Conservation (phyloP, 2,797 vertebrate genomes). For the Bovichtus variegatus region DNA sequence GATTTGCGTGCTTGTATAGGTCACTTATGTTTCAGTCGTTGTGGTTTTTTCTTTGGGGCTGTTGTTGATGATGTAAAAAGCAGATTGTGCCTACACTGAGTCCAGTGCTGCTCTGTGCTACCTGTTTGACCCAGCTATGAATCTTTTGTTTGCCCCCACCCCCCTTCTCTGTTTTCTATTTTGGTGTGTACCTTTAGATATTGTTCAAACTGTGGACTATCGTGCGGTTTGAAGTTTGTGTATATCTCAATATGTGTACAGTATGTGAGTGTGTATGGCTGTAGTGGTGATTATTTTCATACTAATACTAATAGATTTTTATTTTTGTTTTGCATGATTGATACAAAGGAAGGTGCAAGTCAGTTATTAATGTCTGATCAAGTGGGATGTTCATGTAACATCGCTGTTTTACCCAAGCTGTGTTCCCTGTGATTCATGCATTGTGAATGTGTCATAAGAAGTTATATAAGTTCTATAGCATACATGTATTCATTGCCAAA, state of each 20-base stretch:
- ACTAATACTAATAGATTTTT: slow-evolving; percentile 77
- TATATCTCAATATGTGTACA: slow-evolving; percentile 76
- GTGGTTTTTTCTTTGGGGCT: slow-evolving; percentile 90
- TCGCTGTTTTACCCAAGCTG: slow-evolving; percentile 66
- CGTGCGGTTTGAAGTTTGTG: slow-evolving; percentile 80
- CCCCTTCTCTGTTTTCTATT: slow-evolving; percentile 56
- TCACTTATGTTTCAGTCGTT: slow-evolving; percentile 89
- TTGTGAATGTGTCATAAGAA: slow-evolving; percentile 79
- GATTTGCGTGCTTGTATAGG: slow-evolving; percentile 93
- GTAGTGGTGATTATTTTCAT: slow-evolving; percentile 82
- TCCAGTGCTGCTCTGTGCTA: slow-evolving; percentile 90
- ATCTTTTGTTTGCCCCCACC: slow-evolving; percentile 48
- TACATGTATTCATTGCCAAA: slow-evolving; percentile 53
- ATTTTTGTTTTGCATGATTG: slow-evolving; percentile 85
- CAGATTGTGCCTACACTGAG: slow-evolving; percentile 92
- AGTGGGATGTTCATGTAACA: slow-evolving; percentile 72
- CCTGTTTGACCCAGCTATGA: slow-evolving; percentile 67
- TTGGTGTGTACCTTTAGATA: slow-evolving; percentile 83
- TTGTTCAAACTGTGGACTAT: slow-evolving; percentile 80
- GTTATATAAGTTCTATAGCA: slow-evolving; percentile 55
- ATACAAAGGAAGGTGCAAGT: slow-evolving; percentile 74
- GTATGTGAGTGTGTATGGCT: slow-evolving; percentile 81
- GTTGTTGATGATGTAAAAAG: slow-evolving; percentile 91
- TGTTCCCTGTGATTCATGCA: slow-evolving; percentile 76
- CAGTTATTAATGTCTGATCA: slow-evolving; percentile 70